These are phyloP conservation scores for Pristionchus arcanus DNA, from an alignment of 2,888 invertebrate species.

Conservation along the genomic window DNA sequence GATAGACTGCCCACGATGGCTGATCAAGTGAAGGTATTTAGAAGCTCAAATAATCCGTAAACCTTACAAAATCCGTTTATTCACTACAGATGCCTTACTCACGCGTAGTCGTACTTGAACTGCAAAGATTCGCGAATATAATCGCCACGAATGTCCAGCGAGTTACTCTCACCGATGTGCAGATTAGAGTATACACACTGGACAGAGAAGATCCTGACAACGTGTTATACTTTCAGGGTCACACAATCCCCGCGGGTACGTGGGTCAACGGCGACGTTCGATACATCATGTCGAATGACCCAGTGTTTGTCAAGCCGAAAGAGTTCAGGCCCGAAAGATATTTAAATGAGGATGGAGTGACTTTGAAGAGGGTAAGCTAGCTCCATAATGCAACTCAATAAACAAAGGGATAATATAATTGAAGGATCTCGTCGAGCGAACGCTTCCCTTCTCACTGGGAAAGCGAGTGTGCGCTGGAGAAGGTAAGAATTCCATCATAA, in stretches of 20 bases:
- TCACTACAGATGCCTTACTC: neutral
- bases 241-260: neutral
- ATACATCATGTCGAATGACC: slow-evolving; percentile 4
- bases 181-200: neutral
- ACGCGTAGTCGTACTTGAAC: neutral
- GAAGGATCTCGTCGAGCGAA: neutral
- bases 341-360: slow-evolving; percentile 61
- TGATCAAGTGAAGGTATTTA: neutral
- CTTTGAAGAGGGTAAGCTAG: slow-evolving; percentile 60
- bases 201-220: neutral
- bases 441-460: slow-evolving; percentile 5
- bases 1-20: neutral
- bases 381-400: too few species aligned
- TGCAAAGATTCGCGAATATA: neutral
- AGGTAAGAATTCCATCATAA: neutral
- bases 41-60: too few species aligned
- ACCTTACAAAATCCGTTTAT: too few species aligned
- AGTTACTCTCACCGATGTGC: neutral
- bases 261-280: slow-evolving; percentile 43
- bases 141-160: neutral
- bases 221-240: neutral
- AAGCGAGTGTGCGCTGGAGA: slow-evolving; percentile 35
- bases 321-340: slow-evolving; percentile 66
- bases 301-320: slow-evolving; percentile 58
- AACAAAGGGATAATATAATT: neutral